Percentiles rank a stretch among this genome's conserved stretches.
These are phyloP conservation scores for Eumeta japonica DNA, from an alignment of 1,140 invertebrate genomes.

Conservation along the genomic window DNA sequence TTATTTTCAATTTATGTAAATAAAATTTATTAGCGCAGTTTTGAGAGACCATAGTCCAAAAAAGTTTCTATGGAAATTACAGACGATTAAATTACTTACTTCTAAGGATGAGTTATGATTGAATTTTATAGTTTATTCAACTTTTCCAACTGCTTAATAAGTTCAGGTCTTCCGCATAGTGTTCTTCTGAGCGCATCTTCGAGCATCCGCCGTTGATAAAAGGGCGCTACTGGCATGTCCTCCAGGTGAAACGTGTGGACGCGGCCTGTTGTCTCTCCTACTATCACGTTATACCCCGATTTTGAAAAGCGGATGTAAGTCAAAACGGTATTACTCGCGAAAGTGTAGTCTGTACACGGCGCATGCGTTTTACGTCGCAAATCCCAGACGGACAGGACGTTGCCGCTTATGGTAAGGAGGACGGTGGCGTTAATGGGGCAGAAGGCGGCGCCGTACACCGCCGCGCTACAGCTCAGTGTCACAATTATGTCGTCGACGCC, in stretches of 20 bases:
- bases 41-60: no score
- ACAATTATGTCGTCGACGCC: conserved; percentile 66
- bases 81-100: conserved; percentile 4
- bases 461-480: conserved; percentile 57
- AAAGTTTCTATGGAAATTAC: no score
- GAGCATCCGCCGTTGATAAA: conserved; percentile 62
- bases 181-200: conserved; percentile 61
- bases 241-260: conserved; percentile 66
- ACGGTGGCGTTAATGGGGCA: conserved; percentile 81
- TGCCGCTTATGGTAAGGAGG: conserved; percentile 71
- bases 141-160: conserved; percentile 61
- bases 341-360: conserved; percentile 61
- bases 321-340: conserved; percentile 41
- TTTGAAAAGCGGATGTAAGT: conserved; percentile 61
- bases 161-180: conserved; percentile 61
- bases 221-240: conserved; percentile 68
- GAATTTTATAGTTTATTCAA: conserved; percentile 29
- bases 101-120: neutral
- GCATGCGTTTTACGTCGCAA: conserved; percentile 65
- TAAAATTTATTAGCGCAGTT: no score
- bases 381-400: conserved; percentile 73
- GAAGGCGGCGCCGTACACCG: conserved; percentile 72
- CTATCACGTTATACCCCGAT: conserved; percentile 66
- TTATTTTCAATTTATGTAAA: no score
- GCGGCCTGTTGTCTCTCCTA: conserved; percentile 63